These are phyloP conservation scores for Zaprionus taronus DNA, from an alignment of 1,140 invertebrate genomes.

Conservation along the genomic window DNA sequence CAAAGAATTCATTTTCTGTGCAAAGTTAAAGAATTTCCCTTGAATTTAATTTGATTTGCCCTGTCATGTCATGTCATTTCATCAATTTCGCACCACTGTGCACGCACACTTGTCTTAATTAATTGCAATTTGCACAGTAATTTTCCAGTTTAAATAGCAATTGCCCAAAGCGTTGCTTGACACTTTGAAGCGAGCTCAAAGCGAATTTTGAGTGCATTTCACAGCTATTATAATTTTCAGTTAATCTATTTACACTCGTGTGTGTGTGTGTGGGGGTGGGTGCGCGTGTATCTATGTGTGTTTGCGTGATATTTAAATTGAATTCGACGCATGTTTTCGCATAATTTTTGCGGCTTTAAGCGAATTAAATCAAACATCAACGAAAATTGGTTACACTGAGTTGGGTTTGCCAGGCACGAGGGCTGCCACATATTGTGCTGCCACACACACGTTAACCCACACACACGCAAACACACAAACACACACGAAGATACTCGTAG, in stretches of 20 bases:
- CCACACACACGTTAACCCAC: background rate
- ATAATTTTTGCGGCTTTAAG: slow-evolving; percentile 61
- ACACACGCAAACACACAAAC: slow-evolving; percentile 24
- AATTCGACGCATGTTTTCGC: slow-evolving; percentile 49
- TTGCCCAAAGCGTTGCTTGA: slow-evolving; percentile 1
- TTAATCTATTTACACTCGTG: slow-evolving; percentile 10
- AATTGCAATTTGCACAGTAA: slow-evolving; percentile 19
- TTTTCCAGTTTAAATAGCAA: slow-evolving; percentile 9
- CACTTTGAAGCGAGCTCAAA: slow-evolving; percentile 8
- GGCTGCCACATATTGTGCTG: slow-evolving; percentile 24
- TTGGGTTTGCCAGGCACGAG: background rate
- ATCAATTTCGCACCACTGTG: slow-evolving; percentile 2
- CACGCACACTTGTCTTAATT: background rate
- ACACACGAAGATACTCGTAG: slow-evolving; percentile 26
- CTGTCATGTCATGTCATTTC: background rate
- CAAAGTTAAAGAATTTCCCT: too few relatives aligned
- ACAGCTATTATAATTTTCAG: slow-evolving; percentile 6
- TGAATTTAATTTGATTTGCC: background rate
- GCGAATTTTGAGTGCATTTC: slow-evolving; percentile 4
- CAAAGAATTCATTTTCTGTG: background rate
- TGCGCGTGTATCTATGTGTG: background rate
- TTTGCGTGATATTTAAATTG: slow-evolving; percentile 20
- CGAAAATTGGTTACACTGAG: slow-evolving; percentile 47
- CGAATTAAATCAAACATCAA: slow-evolving; percentile 69
- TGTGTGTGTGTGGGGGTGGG: background rate